Evolutionary conservation across 2,888 invertebrate species (phyloP).

Genomic region (Leptinotarsa haldemani): DNA sequence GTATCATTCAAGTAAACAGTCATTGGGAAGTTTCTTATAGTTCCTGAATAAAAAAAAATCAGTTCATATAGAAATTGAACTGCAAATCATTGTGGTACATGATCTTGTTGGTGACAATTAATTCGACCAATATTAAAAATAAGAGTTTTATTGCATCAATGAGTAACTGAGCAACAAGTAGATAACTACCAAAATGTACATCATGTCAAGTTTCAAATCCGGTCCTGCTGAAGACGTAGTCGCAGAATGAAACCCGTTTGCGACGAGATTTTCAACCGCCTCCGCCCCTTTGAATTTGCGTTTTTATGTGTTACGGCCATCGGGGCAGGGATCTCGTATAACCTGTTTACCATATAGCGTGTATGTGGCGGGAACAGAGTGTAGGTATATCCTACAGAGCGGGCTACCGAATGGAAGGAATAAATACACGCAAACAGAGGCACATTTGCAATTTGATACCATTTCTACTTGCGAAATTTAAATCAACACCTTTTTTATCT

Average conservation of each 20-base stretch:
- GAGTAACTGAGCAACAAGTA: neutral
- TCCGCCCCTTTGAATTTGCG: conserved; percentile 64
- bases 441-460: conserved; percentile 57
- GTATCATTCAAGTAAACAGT: no score
- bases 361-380: conserved; percentile 48
- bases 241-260: conserved; percentile 54
- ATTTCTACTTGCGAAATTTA: conserved; percentile 57
- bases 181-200: neutral
- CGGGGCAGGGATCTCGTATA: conserved; percentile 61
- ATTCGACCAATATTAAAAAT: no score
- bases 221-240: conserved; percentile 28
- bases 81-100: no score
- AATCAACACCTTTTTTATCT: conserved; percentile 56
- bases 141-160: no score
- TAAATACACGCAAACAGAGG: conserved; percentile 28
- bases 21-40: no score
- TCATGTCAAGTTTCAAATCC: neutral
- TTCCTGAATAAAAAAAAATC: no score
- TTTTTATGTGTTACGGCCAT: conserved; percentile 53
- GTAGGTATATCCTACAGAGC: conserved; percentile 20
- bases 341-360: conserved; percentile 59
- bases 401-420: conserved; percentile 17
- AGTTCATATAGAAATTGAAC: no score
- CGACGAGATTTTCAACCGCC: conserved; percentile 62
- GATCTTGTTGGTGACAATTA: no score